Evolutionary conservation across 2,113 vertebrate genomes (phyloP).

Genomic region (Petroica traversi): DNA sequence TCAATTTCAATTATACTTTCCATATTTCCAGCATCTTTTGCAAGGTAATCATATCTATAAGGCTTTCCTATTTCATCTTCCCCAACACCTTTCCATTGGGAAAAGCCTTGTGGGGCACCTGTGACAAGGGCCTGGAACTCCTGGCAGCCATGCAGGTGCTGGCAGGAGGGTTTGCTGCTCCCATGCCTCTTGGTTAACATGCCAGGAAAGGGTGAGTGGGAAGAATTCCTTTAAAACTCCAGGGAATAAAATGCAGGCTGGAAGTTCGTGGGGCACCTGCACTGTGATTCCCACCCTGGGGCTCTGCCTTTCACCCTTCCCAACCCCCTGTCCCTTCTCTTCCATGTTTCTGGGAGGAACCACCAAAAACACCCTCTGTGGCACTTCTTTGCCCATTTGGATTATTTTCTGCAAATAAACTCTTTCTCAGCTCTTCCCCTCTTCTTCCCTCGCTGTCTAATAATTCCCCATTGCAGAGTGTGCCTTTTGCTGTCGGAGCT

Average conservation of each 20-base stretch:
- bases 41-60: too few relatives aligned
- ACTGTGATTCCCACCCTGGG: rapidly evolving
- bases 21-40: too few relatives aligned
- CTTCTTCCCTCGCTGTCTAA: not conserved
- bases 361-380: not conserved
- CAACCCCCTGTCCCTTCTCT: not conserved
- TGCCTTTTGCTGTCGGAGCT: not conserved
- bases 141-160: not conserved
- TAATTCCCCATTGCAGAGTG: not conserved
- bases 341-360: not conserved
- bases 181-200: not conserved
- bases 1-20: too few relatives aligned
- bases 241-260: not conserved
- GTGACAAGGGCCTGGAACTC: rapidly evolving
- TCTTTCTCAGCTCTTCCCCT: not conserved
- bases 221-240: not conserved
- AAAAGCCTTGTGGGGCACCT: not conserved
- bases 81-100: rapidly evolving
- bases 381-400: not conserved
- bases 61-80: too few relatives aligned
- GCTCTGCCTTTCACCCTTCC: not conserved
- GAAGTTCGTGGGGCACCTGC: not conserved
- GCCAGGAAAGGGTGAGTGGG: not conserved
- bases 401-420: not conserved
- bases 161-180: not conserved